Percentiles rank a stretch among this genome's conserved stretches.
Conservation (phyloP, 2,113 vertebrate genomes). For the Bambusicola thoracicus region DNA sequence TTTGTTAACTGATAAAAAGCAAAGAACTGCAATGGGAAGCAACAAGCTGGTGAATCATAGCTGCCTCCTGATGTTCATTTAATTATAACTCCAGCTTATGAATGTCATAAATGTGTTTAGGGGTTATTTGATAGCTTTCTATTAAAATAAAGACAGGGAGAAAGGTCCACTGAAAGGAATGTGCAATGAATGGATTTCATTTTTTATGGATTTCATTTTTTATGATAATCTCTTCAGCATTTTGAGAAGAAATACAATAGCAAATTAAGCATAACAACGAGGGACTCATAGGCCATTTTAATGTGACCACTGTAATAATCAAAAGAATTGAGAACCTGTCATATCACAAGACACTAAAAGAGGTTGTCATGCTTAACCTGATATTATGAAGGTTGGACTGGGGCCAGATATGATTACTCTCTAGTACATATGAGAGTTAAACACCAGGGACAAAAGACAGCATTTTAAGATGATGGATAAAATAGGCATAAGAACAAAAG, state of each 20-base stretch:
- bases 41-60: slow-evolving; percentile 18
- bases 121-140: background rate
- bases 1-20: background rate
- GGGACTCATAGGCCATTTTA: slow-evolving; percentile 6
- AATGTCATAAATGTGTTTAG: background rate
- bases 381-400: background rate
- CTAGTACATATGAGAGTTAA: background rate
- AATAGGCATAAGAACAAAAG: background rate
- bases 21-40: background rate
- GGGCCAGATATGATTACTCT: background rate
- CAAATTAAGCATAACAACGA: background rate
- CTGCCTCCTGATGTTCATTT: slow-evolving; percentile 6
- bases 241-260: background rate
- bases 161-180: background rate
- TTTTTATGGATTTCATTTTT: background rate
- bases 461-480: background rate
- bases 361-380: background rate
- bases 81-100: slow-evolving; percentile 17
- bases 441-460: background rate
- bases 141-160: background rate
- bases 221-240: background rate
- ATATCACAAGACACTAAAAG: background rate
- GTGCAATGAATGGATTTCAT: background rate
- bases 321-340: background rate
- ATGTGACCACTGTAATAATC: background rate